Percentiles rank a stretch among this genome's conserved stretches.
phyloP scores from a whole-genome alignment of 2,888 invertebrate genomes.

The Nymphalis polychloros region DNA sequence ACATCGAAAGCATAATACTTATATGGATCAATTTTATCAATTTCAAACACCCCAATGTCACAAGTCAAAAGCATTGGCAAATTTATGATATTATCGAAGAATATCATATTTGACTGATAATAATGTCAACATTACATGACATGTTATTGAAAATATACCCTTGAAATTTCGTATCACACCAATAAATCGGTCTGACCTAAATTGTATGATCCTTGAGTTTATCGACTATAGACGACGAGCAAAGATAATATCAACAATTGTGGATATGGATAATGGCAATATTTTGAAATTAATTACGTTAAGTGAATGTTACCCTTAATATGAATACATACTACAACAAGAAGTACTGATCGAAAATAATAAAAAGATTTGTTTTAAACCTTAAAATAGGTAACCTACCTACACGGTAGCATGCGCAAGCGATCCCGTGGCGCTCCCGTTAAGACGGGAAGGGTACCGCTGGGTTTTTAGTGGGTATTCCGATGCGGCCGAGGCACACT shows the following conservation, averaged over 20 bases:
- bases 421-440: too few relatives aligned
- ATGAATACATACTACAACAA: too few relatives aligned
- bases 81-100: background rate
- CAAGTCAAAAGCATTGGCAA: background rate
- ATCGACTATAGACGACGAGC: constrained; percentile 61
- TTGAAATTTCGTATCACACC: constrained; percentile 61
- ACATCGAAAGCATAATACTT: too few relatives aligned
- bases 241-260: constrained; percentile 43
- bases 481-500: too few relatives aligned
- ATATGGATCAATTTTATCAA: background rate
- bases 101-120: constrained; percentile 38
- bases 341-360: too few relatives aligned
- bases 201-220: constrained; percentile 72
- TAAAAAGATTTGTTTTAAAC: too few relatives aligned
- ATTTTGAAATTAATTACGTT: constrained; percentile 23
- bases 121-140: constrained; percentile 45
- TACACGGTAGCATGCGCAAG: too few relatives aligned
- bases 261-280: constrained; percentile 32
- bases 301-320: background rate
- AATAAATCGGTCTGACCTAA: constrained; percentile 72
- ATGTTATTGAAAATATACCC: constrained; percentile 61
- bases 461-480: too few relatives aligned
- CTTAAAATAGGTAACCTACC: too few relatives aligned
- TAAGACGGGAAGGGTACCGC: too few relatives aligned
- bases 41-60: background rate